Evolutionary conservation across 2,888 invertebrate genomes (phyloP).

Genomic region (Stenotaenia linearis): DNA sequence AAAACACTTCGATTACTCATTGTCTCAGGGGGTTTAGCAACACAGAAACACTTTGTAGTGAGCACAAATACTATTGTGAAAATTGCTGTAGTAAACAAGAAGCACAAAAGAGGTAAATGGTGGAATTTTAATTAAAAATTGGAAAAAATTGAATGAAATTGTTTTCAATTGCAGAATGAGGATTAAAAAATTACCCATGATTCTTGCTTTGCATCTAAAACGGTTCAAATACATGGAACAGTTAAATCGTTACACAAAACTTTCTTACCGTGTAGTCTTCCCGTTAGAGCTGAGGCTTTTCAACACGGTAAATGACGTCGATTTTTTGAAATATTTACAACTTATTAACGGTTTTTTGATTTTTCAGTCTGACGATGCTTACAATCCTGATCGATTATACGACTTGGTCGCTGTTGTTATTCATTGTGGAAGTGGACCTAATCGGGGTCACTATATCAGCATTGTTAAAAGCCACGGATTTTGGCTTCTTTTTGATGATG

Average conservation of each 20-base stretch:
- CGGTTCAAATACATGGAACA: constrained; percentile 97
- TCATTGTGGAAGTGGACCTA: constrained; percentile 98
- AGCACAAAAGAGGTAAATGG: constrained; percentile 66
- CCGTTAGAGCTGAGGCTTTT: constrained; percentile 94
- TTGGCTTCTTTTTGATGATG: constrained; percentile 99
- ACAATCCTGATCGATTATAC: constrained; percentile 95
- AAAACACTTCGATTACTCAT: constrained; percentile 98
- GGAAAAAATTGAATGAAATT: no score
- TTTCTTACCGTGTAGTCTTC: constrained; percentile 98
- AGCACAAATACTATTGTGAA: constrained; percentile 99
- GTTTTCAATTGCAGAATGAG: constrained; percentile 66
- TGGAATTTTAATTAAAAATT: no score
- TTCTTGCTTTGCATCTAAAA: constrained; percentile 94
- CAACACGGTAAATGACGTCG: constrained; percentile 71
- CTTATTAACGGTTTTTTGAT: constrained; percentile 21
- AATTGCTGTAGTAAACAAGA: constrained; percentile 99
- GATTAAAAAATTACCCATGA: constrained; percentile 95
- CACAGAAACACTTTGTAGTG: constrained; percentile 96
- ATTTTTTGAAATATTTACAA: not conserved
- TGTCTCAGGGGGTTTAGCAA: constrained; percentile 96
- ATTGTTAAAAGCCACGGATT: constrained; percentile 99
- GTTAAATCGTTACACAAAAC: constrained; percentile 96
- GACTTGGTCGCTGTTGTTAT: constrained; percentile 98
- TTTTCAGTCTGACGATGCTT: constrained; percentile 90
- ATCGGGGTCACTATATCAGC: constrained; percentile 98